Evolutionary conservation across 2,797 vertebrate genomes (phyloP).

Genomic region (Hypotaenidia okinawae): DNA sequence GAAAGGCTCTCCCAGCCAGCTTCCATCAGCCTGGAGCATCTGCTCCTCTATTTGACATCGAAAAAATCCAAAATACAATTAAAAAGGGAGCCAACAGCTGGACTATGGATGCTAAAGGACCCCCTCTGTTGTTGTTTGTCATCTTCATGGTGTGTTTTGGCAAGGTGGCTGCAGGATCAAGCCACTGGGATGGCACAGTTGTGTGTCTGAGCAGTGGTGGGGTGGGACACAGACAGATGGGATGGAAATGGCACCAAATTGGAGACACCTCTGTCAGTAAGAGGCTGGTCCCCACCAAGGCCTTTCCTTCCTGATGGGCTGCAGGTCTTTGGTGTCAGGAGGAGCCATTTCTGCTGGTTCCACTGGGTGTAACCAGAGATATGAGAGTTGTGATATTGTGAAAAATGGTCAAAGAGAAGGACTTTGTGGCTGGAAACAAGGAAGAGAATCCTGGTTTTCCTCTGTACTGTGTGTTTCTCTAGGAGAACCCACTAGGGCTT

Average conservation of each 20-base stretch:
- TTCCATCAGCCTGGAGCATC: not conserved
- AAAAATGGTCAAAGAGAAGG: not conserved
- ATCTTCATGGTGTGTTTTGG: not conserved
- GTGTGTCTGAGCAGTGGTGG: fast-evolving
- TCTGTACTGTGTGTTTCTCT: not conserved
- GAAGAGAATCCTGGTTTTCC: not conserved
- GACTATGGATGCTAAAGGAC: conserved; percentile 2
- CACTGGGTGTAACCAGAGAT: not conserved
- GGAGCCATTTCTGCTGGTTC: not conserved
- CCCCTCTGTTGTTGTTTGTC: not conserved
- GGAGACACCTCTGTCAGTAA: fast-evolving
- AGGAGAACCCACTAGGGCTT: not conserved
- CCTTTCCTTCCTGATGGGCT: not conserved
- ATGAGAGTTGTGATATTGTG: not conserved
- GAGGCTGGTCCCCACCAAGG: fast-evolving
- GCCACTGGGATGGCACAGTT: fast-evolving
- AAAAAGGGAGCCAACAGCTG: not conserved
- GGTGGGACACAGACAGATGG: not conserved
- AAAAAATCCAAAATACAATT: not conserved
- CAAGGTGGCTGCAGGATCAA: fast-evolving
- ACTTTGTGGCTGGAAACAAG: not conserved
- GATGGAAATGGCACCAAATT: not conserved
- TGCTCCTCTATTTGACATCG: not conserved
- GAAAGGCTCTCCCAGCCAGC: not conserved
- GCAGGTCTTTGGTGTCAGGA: not conserved